A percentile compares a stretch with the other conserved stretches of the same genome.
phyloP scores from a whole-genome alignment of 2,797 vertebrate genomes.

The Carcharodon carcharias region DNA sequence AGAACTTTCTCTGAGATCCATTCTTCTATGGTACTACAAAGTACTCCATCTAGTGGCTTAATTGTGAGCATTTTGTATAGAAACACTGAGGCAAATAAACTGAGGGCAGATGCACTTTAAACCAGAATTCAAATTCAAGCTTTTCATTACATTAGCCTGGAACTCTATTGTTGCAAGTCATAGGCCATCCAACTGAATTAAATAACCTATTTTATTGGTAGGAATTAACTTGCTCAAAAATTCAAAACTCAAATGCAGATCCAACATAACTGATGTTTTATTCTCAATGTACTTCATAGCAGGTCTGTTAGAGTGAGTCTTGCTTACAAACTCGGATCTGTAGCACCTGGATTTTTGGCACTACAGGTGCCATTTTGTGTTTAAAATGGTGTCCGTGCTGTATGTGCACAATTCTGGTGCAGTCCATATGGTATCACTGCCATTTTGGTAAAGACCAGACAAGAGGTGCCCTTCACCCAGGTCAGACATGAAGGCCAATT shows the following conservation, averaged over 20 bases:
- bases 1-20: background rate
- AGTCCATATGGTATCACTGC: too few relatives aligned
- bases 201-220: background rate
- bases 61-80: background rate
- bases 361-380: too few relatives aligned
- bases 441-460: background rate
- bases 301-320: background rate
- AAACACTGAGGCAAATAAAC: background rate
- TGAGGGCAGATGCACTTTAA: background rate
- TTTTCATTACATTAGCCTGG: background rate
- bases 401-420: too few relatives aligned
- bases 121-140: background rate
- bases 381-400: too few relatives aligned
- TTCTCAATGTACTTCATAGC: background rate
- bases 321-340: too few relatives aligned
- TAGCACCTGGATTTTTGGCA: too few relatives aligned
- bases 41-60: constrained; percentile 16
- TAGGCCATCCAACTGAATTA: background rate
- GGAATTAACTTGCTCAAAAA: background rate
- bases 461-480: background rate
- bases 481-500: background rate
- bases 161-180: background rate
- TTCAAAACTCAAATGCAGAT: background rate
- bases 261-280: background rate
- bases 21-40: background rate